Percentiles rank a stretch among this genome's conserved stretches.
phyloP scores from a whole-genome alignment of 35 echinoderm and acorn worm genomes.

The Stichopus chloronotus region DNA sequence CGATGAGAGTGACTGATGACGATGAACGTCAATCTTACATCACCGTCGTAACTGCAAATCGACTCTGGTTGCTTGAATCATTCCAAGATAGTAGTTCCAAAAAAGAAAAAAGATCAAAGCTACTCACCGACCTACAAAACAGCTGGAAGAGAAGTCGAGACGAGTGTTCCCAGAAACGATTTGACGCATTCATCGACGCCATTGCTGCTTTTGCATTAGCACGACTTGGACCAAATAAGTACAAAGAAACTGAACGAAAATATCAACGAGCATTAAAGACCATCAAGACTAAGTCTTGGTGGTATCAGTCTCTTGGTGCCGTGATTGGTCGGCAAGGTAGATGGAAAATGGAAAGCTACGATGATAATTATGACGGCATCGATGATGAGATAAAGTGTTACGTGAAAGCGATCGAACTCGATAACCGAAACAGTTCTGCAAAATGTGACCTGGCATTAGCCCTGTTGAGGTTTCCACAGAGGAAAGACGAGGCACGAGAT shows the following conservation, averaged over 20 bases:
- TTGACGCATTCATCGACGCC: no score
- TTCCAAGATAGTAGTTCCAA: no score
- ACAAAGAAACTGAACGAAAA: background rate
- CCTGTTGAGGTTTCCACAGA: background rate
- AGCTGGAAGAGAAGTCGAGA: no score
- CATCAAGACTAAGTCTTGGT: background rate
- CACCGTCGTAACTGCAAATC: background rate
- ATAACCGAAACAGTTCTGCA: background rate
- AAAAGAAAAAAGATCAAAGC: no score
- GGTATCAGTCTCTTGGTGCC: background rate
- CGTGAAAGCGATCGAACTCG: slow-evolving; percentile 11
- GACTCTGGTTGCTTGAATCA: slow-evolving; percentile 18
- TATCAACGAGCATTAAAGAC: background rate
- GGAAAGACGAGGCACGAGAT: background rate
- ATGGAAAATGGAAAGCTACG: background rate
- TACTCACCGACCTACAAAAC: no score
- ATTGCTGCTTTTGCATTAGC: no score
- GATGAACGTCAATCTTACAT: slow-evolving; percentile 16
- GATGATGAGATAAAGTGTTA: slow-evolving; percentile 28
- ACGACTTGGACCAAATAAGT: slow-evolving; percentile 30
- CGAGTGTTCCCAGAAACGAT: no score
- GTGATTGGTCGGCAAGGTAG: background rate
- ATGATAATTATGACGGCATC: background rate
- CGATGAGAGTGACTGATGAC: background rate
- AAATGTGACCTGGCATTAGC: slow-evolving; percentile 4